phyloP scores from a whole-genome alignment of 2,888 invertebrate species.

The Tipula helvola region DNA sequence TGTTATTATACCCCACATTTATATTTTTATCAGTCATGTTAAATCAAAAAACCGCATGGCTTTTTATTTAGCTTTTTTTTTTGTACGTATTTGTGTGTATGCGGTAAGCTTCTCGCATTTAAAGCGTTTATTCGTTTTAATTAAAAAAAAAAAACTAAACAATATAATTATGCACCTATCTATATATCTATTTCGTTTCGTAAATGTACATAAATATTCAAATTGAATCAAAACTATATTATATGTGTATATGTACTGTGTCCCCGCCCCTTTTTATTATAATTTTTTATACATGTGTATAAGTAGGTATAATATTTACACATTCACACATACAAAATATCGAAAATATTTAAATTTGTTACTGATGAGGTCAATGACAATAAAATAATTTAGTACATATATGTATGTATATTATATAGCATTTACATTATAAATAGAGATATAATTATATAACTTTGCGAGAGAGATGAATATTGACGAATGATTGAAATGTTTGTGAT shows the following conservation, averaged over 20 bases:
- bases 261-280: background rate
- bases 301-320: background rate
- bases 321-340: background rate
- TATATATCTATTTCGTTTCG: background rate
- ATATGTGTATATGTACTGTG: background rate
- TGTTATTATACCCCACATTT: background rate
- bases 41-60: background rate
- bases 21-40: background rate
- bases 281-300: background rate
- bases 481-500: background rate
- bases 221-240: background rate
- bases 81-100: background rate
- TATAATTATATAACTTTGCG: background rate
- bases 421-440: background rate
- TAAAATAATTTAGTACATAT: background rate
- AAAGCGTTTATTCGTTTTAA: background rate
- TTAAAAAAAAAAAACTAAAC: background rate
- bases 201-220: background rate
- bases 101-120: background rate
- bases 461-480: background rate
- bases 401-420: background rate
- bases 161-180: background rate
- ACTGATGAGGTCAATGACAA: background rate
- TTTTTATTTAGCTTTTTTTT: background rate
- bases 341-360: background rate